These are phyloP conservation scores for Drosophila imparisetae DNA, from an alignment of 2,888 invertebrate genomes.

Conservation along the genomic window DNA sequence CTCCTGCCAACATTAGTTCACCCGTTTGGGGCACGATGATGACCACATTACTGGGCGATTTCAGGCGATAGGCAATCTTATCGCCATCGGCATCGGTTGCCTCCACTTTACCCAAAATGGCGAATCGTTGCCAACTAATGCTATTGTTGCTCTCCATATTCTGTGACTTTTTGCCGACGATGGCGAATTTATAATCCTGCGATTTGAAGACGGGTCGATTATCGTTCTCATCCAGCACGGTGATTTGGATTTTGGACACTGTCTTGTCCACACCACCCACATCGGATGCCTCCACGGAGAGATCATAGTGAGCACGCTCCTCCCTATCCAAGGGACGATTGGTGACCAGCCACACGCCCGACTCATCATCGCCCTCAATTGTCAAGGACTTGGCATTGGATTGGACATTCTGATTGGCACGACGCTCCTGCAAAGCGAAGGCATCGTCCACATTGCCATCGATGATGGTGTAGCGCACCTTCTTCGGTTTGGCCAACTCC, in stretches of 20 bases:
- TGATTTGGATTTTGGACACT: constrained; percentile 90
- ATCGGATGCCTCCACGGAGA: constrained; percentile 93
- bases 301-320: constrained; percentile 88
- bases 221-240: constrained; percentile 95
- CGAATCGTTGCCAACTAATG: constrained; percentile 91
- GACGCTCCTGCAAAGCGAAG: constrained; percentile 88
- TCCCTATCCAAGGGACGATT: constrained; percentile 92
- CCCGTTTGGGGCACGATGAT: constrained; percentile 97
- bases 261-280: constrained; percentile 92
- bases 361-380: constrained; percentile 85
- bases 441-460: constrained; percentile 90
- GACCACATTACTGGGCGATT: constrained; percentile 91
- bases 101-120: constrained; percentile 92
- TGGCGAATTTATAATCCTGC: constrained; percentile 91
- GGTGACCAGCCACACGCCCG: constrained; percentile 91
- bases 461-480: constrained; percentile 91
- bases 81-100: constrained; percentile 97
- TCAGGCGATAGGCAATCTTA: constrained; percentile 93
- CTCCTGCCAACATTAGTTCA: constrained; percentile 92
- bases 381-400: constrained; percentile 68
- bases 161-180: constrained; percentile 87
- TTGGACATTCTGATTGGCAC: constrained; percentile 70
- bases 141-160: constrained; percentile 87
- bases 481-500: constrained; percentile 80
- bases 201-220: constrained; percentile 94